Evolutionary conservation across 2,888 invertebrate genomes (phyloP), one percentile per base, ranked within the genome.

Genomic region (Abrostola tripartita): DNA sequence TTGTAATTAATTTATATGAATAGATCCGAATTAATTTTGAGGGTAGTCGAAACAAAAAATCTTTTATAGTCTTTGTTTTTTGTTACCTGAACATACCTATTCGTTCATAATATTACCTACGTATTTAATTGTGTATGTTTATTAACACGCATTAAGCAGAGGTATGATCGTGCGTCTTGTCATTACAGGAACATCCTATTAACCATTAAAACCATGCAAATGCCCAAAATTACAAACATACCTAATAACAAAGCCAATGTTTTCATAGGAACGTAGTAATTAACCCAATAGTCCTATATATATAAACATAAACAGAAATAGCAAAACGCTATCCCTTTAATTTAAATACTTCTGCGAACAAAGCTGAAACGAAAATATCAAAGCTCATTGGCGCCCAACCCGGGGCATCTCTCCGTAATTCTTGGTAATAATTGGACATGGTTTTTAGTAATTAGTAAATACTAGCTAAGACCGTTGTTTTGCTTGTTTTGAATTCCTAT

Each of bases 1-100:
- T 50, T 58, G 64, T 68, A 72, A 72, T 76, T 74, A 76, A 67
- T 72, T 59, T 61, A 66, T 74, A 14, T 37, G 37, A 37, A 10
- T 24, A 4, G 12, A 5, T n/a, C 12, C n/a, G 5, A 4, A 9
- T 6, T 0, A 5, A n/a, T n/a, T 9, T 42, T 42, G 8, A 9
- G 36, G n/a, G 7, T 36, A 38, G 0, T 24, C 24, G 1, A 24
- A 24, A 24, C 1, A 24, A 24, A 24, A 24, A 24, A 24, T n/a
- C n/a, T n/a, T n/a, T n/a, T n/a, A n/a, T n/a, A n/a, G n/a, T n/a
- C n/a, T n/a, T n/a, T n/a, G n/a, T n/a, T n/a, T 24, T 24, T 24
- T 24, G 1, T 24, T 24, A 24, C 24, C 24, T 24, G 4, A 24
- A 24, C 24, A 24, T 24, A 24, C 24, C 24, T 24, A 24, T 24